Evolutionary conservation across 2,113 vertebrate species (phyloP).

Genomic region (Gasterosteus nipponicus): DNA sequence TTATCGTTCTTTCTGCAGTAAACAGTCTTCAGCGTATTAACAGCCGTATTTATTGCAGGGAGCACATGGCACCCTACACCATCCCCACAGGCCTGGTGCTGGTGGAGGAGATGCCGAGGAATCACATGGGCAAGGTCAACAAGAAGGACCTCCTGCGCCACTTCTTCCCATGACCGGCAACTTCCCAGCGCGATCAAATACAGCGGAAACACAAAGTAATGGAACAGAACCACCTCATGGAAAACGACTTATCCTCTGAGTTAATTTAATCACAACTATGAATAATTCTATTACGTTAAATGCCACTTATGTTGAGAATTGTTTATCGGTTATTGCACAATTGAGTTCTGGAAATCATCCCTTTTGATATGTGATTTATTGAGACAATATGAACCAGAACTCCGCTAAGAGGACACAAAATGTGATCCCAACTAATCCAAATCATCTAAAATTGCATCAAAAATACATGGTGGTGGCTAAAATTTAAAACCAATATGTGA

Average conservation of each 20-base stretch:
- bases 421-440: not conserved
- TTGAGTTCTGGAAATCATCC: not conserved
- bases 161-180: constrained; percentile 79
- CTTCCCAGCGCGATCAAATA: not conserved
- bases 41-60: constrained; percentile 79
- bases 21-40: constrained; percentile 42
- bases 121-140: constrained; percentile 97
- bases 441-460: not conserved
- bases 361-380: constrained; percentile 1
- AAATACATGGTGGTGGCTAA: not conserved
- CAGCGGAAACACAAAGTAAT: not conserved
- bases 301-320: not conserved
- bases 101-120: constrained; percentile 91
- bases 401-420: not conserved
- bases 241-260: constrained; percentile 5
- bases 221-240: constrained; percentile 2
- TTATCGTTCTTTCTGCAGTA: constrained; percentile 29
- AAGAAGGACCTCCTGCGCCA: constrained; percentile 89
- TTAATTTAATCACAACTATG: constrained; percentile 21
- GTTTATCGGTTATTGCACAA: not conserved
- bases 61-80: constrained; percentile 84
- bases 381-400: not conserved
- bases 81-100: constrained; percentile 89
- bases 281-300: not conserved
- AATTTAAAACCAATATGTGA: not conserved